A percentile compares a stretch with the other conserved stretches of the same genome.
Evolutionary conservation across 64 coral and sea anemone genomes (phyloP).

Genomic region (Montipora capricornis): DNA sequence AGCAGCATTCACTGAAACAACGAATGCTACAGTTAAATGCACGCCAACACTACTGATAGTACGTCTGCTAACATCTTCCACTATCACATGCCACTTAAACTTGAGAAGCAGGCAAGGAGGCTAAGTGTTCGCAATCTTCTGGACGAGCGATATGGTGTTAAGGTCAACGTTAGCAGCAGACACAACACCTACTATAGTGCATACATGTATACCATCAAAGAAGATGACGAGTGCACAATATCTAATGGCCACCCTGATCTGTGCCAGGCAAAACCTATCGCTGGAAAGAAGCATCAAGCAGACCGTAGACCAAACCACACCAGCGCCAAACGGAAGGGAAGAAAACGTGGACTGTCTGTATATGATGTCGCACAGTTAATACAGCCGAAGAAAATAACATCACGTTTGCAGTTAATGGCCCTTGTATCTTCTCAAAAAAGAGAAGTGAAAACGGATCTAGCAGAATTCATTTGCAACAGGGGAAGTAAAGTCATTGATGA

Average conservation of each 20-base stretch:
- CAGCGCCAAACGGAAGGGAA: too few relatives aligned
- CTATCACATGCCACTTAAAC: background rate
- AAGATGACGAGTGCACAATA: background rate
- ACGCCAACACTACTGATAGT: background rate
- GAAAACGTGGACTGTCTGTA: background rate
- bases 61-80: background rate
- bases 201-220: slow-evolving; percentile 44
- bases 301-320: too few relatives aligned
- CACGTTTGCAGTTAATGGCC: too few relatives aligned
- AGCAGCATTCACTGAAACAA: background rate
- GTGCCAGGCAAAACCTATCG: background rate
- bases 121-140: slow-evolving; percentile 2
- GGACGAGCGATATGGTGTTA: slow-evolving; percentile 9
- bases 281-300: slow-evolving; percentile 3
- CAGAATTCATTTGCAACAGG: too few relatives aligned
- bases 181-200: slow-evolving; percentile 20
- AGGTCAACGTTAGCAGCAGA: slow-evolving; percentile 24
- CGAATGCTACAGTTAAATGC: background rate
- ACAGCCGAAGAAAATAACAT: too few relatives aligned
- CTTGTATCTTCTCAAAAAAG: too few relatives aligned
- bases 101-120: background rate
- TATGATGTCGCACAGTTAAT: too few relatives aligned
- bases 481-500: slow-evolving; percentile 47
- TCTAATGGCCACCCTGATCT: slow-evolving; percentile 41
- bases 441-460: too few relatives aligned